Evolutionary conservation across 2,888 invertebrate genomes (phyloP), one percentile per base, ranked within the genome.

Genomic region (Acleris sparsana): DNA sequence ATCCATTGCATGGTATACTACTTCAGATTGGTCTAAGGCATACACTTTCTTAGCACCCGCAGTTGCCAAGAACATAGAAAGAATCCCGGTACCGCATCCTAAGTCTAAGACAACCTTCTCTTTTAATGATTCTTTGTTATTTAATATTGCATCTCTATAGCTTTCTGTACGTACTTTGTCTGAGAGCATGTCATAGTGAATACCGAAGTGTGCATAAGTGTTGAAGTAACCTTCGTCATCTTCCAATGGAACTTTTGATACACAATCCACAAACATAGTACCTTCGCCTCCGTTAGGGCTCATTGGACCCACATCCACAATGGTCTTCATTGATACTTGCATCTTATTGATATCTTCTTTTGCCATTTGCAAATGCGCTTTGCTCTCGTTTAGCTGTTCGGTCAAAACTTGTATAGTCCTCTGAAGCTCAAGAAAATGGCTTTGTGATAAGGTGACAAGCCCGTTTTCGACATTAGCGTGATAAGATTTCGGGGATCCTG

Each of bases 11-110:
- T 98, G 97, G 80, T 97, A 97, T 70, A 99, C 96, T 70, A 99
- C 97, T 76, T 98, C 97, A 0, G 99, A 99, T 85, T 98, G 98
- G 85, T 99, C 99, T 72, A 99, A 95, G 73, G 98, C 99, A 80
- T 97, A 96, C 5, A 99, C 97, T 88, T 94, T 95, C 68, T 94
- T 93, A 51, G 99, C 99, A 29, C 99, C 99, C 22, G 99, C 98
- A 80, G 97, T 95, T 13, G 98, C 99, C 71, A 98, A 97, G 93
- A 99, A 99, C 97, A 99, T 98, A 16, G 99, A 99, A 25, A 99
- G 92, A 73, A 99, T 99, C 33, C 98, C 98, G 1, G 99, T 99
- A 25, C 99, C 99, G 88, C 99, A 99, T 44, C 99, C 99, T 63
- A 99, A 95, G 92, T 99, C 99, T 68, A 99, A 89, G 20, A 99